Base-by-base conservation (phyloP, 1,140 invertebrate genomes). In the Cotesia glomerata region DNA sequence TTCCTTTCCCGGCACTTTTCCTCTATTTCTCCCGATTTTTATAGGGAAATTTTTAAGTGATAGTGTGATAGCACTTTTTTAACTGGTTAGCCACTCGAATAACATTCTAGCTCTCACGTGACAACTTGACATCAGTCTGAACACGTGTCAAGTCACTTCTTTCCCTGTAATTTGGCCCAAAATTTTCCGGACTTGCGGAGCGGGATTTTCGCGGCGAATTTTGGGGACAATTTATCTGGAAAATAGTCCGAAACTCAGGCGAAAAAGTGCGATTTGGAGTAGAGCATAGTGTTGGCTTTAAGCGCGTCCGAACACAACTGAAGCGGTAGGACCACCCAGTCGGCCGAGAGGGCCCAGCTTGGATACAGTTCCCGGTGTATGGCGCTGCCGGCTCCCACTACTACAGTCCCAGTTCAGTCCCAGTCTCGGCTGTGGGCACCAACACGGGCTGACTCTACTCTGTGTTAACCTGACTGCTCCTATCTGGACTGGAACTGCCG, bases 311-410 rank as follows among this genome's bases (percentile, higher is more conserved):
- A 84, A 83, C 81, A 85, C 84, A 86, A 87, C 86, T 87, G 85
- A 87, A 84, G 83, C 85, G 78, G 85, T 86, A 85, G 86, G 86
- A 87, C 86, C 86, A 87, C 85, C 85, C 86, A 87, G 85, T 83
- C 85, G 84, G 86, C 74, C 76, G 78, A 80, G 82, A 81, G 84
- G 81, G 79, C 84, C 84, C 80, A 52, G 63, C 56, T 68, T 75
- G 75, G 78, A 80, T 82, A 82, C 79, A 82, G 83, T 87, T 82
- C 80, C 75, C 74, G 65, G 75, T 78, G 77, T 85, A 83, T 84
- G 76, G 81, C 80, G 81, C 81, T 72, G 71, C 74, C 76, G 75
- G 75, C 84, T 87, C 85, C 85, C 84, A 86, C 84, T 86, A 85
- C 84, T 72, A 76, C 77, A 54, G 56, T 32, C 26, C 5, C 39